These are phyloP conservation scores for Chloroclysta siterata DNA, from an alignment of 2,888 invertebrate species.

Conservation along the genomic window DNA sequence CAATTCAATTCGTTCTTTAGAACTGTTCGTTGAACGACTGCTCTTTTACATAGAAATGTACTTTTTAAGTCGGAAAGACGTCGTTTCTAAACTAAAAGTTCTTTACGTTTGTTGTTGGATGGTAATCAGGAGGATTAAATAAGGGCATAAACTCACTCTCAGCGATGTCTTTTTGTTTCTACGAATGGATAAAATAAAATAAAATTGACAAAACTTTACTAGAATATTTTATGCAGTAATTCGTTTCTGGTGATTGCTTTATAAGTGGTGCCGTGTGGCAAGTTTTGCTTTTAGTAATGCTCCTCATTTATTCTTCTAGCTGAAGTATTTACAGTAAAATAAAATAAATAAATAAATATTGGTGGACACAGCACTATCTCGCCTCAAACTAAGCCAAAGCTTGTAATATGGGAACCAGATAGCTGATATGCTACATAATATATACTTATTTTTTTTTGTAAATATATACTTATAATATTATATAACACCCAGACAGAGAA, in stretches of 20 bases:
- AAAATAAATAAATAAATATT: too few relatives aligned
- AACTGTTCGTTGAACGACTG: constrained; percentile 46
- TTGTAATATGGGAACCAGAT: too few relatives aligned
- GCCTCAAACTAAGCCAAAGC: too few relatives aligned
- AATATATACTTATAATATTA: too few relatives aligned
- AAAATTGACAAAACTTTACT: neutral
- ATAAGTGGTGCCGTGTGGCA: neutral
- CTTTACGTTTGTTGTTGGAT: constrained; percentile 34
- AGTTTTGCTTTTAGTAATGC: neutral
- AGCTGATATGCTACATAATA: too few relatives aligned
- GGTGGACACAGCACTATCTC: too few relatives aligned
- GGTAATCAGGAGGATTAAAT: constrained; percentile 32
- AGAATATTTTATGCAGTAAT: neutral
- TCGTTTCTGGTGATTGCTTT: neutral
- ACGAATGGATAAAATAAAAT: neutral
- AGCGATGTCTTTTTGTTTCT: neutral
- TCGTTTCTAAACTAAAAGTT: constrained; percentile 32
- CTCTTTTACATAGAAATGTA: constrained; percentile 49
- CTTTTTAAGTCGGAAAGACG: constrained; percentile 33
- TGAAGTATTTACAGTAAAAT: too few relatives aligned
- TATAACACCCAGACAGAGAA: too few relatives aligned
- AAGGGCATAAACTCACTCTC: constrained; percentile 14
- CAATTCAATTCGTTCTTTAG: constrained; percentile 51
- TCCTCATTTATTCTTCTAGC: too few relatives aligned
- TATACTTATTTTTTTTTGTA: too few relatives aligned